These are phyloP conservation scores for Raja brachyura DNA, from an alignment of 2,113 vertebrate species.

Conservation along the genomic window DNA sequence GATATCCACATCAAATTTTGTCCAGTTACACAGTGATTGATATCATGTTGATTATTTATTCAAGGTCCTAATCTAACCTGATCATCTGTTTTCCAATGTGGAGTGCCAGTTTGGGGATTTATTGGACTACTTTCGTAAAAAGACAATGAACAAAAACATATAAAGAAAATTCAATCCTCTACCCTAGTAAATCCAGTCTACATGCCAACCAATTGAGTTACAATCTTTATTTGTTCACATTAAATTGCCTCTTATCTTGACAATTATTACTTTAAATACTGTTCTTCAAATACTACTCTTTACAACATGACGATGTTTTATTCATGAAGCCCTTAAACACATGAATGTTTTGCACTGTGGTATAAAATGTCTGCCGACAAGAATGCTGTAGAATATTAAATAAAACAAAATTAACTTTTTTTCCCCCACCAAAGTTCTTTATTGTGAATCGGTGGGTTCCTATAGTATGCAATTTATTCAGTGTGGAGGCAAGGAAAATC, in stretches of 20 bases:
- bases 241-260: neutral
- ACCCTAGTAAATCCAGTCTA: conserved; percentile 5
- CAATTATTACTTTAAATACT: neutral
- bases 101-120: neutral
- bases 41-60: conserved; percentile 25
- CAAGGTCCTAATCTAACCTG: neutral
- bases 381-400: neutral
- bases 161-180: neutral
- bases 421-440: neutral
- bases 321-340: neutral
- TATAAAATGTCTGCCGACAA: neutral
- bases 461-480: neutral
- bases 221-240: conserved; percentile 23
- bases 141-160: conserved; percentile 23
- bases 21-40: neutral
- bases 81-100: neutral
- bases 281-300: neutral
- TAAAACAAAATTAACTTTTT: neutral
- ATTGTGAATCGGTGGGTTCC: too few species aligned
- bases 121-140: neutral
- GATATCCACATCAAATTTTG: neutral
- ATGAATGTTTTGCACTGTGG: neutral
- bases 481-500: neutral
- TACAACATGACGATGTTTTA: neutral
- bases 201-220: neutral